Percentiles rank a stretch among this genome's conserved stretches.
These are phyloP conservation scores for Catamblyrhynchus diadema DNA, from an alignment of 2,797 vertebrate genomes.

Conservation along the genomic window DNA sequence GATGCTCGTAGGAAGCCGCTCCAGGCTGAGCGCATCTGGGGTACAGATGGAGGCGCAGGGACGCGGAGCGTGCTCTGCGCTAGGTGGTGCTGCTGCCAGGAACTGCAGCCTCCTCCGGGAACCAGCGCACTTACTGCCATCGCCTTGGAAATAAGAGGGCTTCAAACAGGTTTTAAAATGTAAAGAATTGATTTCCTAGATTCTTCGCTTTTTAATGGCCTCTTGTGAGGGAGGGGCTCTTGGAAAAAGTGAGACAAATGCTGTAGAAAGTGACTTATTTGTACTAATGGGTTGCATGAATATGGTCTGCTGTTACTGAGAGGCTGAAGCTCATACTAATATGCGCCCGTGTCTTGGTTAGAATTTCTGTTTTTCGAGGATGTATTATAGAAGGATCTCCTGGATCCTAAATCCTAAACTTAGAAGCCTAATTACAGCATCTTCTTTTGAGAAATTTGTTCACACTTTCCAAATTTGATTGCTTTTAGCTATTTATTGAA, in stretches of 20 bases:
- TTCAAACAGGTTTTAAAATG: not conserved
- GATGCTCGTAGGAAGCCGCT: not conserved
- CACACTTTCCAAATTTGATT: not conserved
- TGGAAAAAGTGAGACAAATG: not conserved
- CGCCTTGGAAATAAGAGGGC: not conserved
- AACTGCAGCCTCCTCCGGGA: not conserved
- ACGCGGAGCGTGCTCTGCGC: not conserved
- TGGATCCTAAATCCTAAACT: not conserved
- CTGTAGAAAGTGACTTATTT: not conserved
- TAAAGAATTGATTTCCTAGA: not conserved
- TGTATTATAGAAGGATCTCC: rapidly evolving
- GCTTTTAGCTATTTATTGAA: not conserved
- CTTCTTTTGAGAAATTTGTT: not conserved
- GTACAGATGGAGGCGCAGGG: not conserved
- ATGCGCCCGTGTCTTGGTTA: not conserved
- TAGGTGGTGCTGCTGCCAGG: conserved; percentile 29
- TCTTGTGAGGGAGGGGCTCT: not conserved
- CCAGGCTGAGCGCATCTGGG: not conserved
- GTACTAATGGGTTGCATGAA: not conserved
- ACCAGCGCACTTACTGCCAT: not conserved
- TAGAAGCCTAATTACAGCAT: not conserved
- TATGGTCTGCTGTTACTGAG: not conserved
- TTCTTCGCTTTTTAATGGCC: not conserved
- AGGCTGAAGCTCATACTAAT: not conserved
- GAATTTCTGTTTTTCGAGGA: not conserved